A percentile compares a stretch with the other conserved stretches of the same genome.
phyloP scores from a whole-genome alignment of 2,797 vertebrate genomes.

The Arctocebus calabarensis region DNA sequence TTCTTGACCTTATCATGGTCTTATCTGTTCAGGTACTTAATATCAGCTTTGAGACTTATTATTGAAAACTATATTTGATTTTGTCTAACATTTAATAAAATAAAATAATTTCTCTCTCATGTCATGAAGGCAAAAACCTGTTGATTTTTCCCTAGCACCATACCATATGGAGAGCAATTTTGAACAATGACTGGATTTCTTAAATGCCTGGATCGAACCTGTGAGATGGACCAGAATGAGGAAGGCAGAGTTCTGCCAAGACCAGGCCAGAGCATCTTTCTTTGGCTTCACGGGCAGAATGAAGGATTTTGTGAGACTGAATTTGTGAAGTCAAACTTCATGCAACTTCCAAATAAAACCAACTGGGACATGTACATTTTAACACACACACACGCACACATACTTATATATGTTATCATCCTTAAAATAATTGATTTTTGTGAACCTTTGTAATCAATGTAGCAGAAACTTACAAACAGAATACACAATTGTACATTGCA shows the following conservation, averaged over 20 bases:
- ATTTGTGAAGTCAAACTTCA: constrained; percentile 54
- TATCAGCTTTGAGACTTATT: constrained; percentile 77
- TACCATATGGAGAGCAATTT: constrained; percentile 73
- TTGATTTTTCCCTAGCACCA: constrained; percentile 44
- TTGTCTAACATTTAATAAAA: constrained; percentile 72
- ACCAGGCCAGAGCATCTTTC: neutral
- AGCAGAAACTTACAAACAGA: constrained; percentile 84
- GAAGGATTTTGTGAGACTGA: constrained; percentile 60
- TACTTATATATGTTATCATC: constrained; percentile 44
- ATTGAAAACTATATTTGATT: constrained; percentile 72
- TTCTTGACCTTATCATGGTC: constrained; percentile 68
- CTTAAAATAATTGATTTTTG: constrained; percentile 78
- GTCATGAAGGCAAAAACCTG: constrained; percentile 73
- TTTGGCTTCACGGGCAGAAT: constrained; percentile 40
- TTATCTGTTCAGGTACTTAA: constrained; percentile 76
- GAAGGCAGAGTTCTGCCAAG: neutral
- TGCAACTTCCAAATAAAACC: constrained; percentile 78
- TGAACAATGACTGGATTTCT: constrained; percentile 64
- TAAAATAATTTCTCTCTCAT: constrained; percentile 67
- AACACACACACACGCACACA: neutral
- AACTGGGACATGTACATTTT: constrained; percentile 64
- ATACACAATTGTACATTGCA: constrained; percentile 81
- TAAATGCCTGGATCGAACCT: constrained; percentile 32
- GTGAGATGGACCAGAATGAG: neutral
- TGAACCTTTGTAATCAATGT: constrained; percentile 80